A percentile compares a stretch with the other conserved stretches of the same genome.
Conservation (phyloP, 2,797 vertebrate species). For the Spondyliosoma cantharus region DNA sequence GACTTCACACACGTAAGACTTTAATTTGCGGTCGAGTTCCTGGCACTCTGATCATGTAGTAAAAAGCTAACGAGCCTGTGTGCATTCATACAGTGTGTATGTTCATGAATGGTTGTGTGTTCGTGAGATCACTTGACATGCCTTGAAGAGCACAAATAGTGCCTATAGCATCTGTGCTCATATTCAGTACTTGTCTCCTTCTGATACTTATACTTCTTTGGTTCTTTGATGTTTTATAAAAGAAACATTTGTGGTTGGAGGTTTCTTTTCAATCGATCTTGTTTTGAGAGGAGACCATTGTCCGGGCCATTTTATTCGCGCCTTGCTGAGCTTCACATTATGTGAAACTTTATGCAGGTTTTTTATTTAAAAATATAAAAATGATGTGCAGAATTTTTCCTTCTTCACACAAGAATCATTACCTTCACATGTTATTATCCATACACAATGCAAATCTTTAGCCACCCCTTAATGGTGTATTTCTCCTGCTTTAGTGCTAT, state of each 20-base stretch:
- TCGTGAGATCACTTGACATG: not conserved
- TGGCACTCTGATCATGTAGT: too few relatives aligned
- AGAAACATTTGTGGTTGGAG: not conserved
- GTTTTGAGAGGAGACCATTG: not conserved
- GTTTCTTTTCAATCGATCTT: not conserved
- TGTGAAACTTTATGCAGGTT: not conserved
- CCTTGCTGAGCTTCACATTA: not conserved
- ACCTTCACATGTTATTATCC: slow-evolving; percentile 17
- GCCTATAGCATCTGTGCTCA: not conserved
- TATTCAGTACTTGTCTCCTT: too few relatives aligned
- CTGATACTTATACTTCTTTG: too few relatives aligned
- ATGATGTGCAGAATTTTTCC: not conserved
- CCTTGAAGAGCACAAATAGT: not conserved
- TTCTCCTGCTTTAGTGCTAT: not conserved
- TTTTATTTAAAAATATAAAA: not conserved
- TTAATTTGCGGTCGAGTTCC: not conserved
- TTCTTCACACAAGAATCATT: not conserved
- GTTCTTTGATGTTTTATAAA: not conserved
- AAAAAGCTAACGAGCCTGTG: too few relatives aligned
- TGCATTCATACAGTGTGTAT: not conserved
- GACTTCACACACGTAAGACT: not conserved
- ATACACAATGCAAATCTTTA: slow-evolving; percentile 12
- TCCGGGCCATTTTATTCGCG: not conserved
- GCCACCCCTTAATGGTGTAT: not conserved
- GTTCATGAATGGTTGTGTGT: not conserved